phyloP scores from a whole-genome alignment of 2,888 invertebrate species.

The Parelbella ahira region DNA sequence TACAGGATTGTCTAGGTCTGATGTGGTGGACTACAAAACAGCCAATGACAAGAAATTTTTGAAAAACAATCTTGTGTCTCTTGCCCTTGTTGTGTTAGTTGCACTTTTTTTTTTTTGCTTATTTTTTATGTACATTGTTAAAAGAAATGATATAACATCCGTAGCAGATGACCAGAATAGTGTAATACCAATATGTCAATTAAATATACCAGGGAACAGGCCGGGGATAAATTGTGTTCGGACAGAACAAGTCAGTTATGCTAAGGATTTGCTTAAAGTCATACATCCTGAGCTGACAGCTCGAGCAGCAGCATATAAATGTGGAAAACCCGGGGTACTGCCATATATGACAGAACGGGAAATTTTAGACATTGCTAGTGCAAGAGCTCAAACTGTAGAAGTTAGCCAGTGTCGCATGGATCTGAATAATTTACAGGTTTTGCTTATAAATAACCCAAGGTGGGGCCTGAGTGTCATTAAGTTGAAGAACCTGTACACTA shows the following conservation, averaged over 20 bases:
- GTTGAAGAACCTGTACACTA: conserved; percentile 55
- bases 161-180: conserved; percentile 77
- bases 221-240: conserved; percentile 84
- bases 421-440: conserved; percentile 83
- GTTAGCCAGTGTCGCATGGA: conserved; percentile 75
- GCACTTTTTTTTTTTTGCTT: conserved; percentile 84
- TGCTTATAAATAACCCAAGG: conserved; percentile 85
- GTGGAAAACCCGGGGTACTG: conserved; percentile 71
- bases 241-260: conserved; percentile 81
- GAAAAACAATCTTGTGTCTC: conserved; percentile 83
- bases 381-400: conserved; percentile 48
- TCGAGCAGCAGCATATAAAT: conserved; percentile 79
- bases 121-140: conserved; percentile 84
- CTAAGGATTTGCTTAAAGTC: conserved; percentile 82
- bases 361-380: conserved; percentile 78
- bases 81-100: conserved; percentile 81
- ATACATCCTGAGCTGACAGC: conserved; percentile 83
- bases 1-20: conserved; percentile 57
- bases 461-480: conserved; percentile 85
- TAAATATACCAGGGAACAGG: conserved; percentile 71
- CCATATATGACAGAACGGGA: conserved; percentile 83
- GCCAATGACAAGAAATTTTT: conserved; percentile 72
- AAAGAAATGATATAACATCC: conserved; percentile 79
- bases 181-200: conserved; percentile 80
- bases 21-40: conserved; percentile 61